Evolutionary conservation across 2,888 invertebrate species (phyloP).

Genomic region (Parnassius smintheus): DNA sequence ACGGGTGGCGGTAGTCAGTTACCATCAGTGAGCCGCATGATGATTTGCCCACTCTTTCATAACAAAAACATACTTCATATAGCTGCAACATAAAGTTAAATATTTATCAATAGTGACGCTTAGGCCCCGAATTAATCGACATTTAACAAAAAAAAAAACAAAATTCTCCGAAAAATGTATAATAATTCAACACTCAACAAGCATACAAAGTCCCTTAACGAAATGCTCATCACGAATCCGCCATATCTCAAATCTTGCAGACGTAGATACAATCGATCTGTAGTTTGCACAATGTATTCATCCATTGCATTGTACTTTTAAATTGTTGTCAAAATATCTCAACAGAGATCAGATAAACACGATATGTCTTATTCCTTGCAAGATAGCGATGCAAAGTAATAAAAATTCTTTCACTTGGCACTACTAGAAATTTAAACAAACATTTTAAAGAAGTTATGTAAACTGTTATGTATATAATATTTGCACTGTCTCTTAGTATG

Average conservation of each 20-base stretch:
- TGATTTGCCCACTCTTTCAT: too few relatives aligned
- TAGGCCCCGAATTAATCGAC: too few relatives aligned
- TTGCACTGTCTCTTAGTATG: too few relatives aligned
- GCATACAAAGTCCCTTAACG: slow-evolving; percentile 22
- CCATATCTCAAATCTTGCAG: slow-evolving; percentile 38
- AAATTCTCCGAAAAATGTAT: too few relatives aligned
- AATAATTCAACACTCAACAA: not conserved
- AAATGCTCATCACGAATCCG: slow-evolving; percentile 36
- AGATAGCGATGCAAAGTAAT: not conserved
- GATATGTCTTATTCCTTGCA: slow-evolving; percentile 9
- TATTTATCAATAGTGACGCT: too few relatives aligned
- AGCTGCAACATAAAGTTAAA: too few relatives aligned
- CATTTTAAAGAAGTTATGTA: too few relatives aligned
- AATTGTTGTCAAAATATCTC: slow-evolving; percentile 45
- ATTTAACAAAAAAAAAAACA: too few relatives aligned
- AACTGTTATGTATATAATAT: too few relatives aligned
- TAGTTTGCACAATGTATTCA: slow-evolving; percentile 44
- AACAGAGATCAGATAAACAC: slow-evolving; percentile 17
- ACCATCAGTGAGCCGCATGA: too few relatives aligned
- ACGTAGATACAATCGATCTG: slow-evolving; percentile 35
- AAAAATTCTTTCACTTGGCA: not conserved
- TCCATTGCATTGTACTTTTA: slow-evolving; percentile 41
- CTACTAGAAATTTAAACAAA: not conserved
- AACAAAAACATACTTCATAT: too few relatives aligned
- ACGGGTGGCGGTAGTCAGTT: too few relatives aligned